phyloP scores from a whole-genome alignment of 2,797 vertebrate genomes.

The Pangasius djambal region DNA sequence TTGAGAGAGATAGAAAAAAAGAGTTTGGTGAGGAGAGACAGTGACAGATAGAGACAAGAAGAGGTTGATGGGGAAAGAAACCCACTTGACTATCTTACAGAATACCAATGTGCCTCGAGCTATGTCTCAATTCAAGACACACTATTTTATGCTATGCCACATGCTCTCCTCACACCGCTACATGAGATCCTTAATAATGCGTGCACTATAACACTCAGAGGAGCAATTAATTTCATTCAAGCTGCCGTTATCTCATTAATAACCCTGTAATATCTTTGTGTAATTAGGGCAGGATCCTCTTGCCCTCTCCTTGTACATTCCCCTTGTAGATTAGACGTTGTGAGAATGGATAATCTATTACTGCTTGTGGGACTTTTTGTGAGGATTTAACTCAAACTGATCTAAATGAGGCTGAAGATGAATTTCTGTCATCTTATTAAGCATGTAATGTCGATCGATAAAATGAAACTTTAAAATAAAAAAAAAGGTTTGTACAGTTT shows the following conservation, averaged over 20 bases:
- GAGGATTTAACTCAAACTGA: background rate
- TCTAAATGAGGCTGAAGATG: background rate
- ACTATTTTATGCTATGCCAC: slow-evolving; percentile 28
- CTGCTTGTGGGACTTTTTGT: background rate
- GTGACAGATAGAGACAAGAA: background rate
- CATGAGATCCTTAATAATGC: slow-evolving; percentile 29
- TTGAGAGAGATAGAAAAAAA: slow-evolving; percentile 2
- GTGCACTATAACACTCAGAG: slow-evolving; percentile 34
- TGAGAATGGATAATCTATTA: slow-evolving; percentile 3
- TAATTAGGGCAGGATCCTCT: slow-evolving; percentile 41
- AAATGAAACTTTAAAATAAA: background rate
- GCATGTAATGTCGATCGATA: background rate
- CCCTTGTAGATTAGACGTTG: slow-evolving; percentile 25
- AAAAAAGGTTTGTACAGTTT: background rate
- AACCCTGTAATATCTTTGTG: slow-evolving; percentile 34
- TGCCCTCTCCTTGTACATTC: slow-evolving; percentile 28
- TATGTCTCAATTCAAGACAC: slow-evolving; percentile 26
- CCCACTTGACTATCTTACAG: slow-evolving; percentile 31
- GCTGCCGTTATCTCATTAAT: slow-evolving; percentile 42
- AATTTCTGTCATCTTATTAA: background rate
- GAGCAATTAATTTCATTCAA: slow-evolving; percentile 39
- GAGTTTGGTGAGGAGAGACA: background rate
- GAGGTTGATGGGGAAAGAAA: slow-evolving; percentile 23
- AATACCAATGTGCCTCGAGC: slow-evolving; percentile 50
- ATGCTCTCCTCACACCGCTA: slow-evolving; percentile 5